These are phyloP conservation scores for Petrocephalus schoutedeni DNA, from an alignment of 2,797 vertebrate genomes.

Conservation along the genomic window DNA sequence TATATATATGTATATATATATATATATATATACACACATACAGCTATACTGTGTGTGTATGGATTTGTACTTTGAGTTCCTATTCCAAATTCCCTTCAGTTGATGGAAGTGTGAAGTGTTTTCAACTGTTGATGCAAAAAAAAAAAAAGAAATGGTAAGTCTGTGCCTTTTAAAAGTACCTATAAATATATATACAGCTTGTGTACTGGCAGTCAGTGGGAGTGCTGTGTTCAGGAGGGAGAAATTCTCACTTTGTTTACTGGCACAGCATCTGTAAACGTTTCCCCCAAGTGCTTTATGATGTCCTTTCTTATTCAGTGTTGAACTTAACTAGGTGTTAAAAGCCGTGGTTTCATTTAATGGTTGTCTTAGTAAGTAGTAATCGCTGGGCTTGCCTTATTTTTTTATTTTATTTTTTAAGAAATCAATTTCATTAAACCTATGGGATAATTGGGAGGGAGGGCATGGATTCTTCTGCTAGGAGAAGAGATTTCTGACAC, in stretches of 20 bases:
- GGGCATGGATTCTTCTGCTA: neutral
- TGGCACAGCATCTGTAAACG: neutral
- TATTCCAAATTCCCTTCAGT: conserved; percentile 22
- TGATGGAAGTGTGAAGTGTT: conserved; percentile 35
- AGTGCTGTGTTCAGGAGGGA: conserved; percentile 15
- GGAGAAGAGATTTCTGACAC: conserved; percentile 1
- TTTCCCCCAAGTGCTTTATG: conserved; percentile 22
- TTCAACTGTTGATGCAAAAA: conserved; percentile 34
- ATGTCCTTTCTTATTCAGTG: conserved; percentile 19
- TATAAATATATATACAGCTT: conserved; percentile 18
- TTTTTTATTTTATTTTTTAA: neutral
- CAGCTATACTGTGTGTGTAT: neutral
- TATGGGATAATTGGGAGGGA: neutral
- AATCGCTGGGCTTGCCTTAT: neutral
- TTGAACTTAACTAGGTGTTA: conserved; percentile 5
- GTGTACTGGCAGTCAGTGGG: conserved; percentile 15
- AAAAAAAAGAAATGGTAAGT: conserved; percentile 26
- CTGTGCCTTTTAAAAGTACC: conserved; percentile 45
- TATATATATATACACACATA: too few relatives aligned
- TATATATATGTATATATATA: too few relatives aligned
- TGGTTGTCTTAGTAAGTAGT: conserved; percentile 8
- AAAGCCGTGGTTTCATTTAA: conserved; percentile 10
- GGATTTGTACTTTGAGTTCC: conserved; percentile 5
- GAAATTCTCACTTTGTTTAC: neutral
- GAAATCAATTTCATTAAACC: neutral